Percentiles rank a stretch among this genome's conserved stretches.
These are phyloP conservation scores for Noctua janthe DNA, from an alignment of 2,888 invertebrate genomes.

Conservation along the genomic window DNA sequence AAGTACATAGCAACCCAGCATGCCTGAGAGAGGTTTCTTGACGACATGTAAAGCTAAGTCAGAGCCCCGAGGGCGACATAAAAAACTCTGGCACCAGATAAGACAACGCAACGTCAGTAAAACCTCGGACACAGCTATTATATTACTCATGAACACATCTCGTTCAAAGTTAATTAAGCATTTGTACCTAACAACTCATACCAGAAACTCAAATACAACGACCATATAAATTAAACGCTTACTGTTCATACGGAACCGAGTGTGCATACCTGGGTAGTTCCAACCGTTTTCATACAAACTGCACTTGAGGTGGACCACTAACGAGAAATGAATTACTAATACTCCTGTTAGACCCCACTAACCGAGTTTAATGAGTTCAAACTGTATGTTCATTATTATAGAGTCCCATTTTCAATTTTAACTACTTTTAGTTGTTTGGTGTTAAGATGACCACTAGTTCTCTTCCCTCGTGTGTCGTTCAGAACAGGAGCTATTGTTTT, in stretches of 20 bases:
- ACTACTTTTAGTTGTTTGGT: constrained; percentile 22
- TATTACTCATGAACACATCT: background rate
- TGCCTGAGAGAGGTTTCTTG: too few species aligned
- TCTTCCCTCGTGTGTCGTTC: constrained; percentile 6
- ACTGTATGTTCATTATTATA: constrained; percentile 12
- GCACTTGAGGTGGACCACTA: constrained; percentile 15
- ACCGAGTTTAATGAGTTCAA: constrained; percentile 29
- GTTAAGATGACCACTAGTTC: background rate
- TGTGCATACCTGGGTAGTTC: background rate
- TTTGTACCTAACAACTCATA: background rate
- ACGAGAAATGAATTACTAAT: constrained; percentile 53
- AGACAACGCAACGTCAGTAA: too few species aligned
- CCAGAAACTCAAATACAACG: background rate
- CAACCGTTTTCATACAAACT: constrained; percentile 14
- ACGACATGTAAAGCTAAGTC: too few species aligned
- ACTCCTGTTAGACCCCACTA: constrained; percentile 32
- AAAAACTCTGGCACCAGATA: too few species aligned
- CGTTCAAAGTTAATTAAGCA: background rate
- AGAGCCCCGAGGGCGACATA: too few species aligned
- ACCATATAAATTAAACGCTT: constrained; percentile 1
- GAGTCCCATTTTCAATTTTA: constrained; percentile 30
- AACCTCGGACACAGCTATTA: too few species aligned
- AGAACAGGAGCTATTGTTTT: background rate
- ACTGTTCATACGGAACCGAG: background rate
- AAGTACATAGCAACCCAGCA: too few species aligned